phyloP scores from a whole-genome alignment of 1,140 invertebrate species.

The Manduca sexta region DNA sequence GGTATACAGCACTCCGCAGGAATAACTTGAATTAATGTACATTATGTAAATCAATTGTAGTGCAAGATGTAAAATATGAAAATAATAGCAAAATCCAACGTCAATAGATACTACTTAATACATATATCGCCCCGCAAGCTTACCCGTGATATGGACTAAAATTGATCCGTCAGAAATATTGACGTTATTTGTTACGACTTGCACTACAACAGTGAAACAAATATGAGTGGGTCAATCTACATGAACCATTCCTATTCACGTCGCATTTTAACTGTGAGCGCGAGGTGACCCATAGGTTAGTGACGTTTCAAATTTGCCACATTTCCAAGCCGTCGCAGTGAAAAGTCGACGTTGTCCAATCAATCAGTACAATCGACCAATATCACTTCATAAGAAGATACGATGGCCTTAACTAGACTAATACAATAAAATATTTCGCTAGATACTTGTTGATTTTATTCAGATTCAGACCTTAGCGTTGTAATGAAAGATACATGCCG shows the following conservation, averaged over 20 bases:
- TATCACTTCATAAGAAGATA: constrained; percentile 23
- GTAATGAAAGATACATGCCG: too few species aligned
- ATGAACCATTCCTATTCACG: constrained; percentile 1
- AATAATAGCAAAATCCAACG: too few species aligned
- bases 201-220: too few species aligned
- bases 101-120: too few species aligned
- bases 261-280: constrained; percentile 7
- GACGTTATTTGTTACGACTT: too few species aligned
- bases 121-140: too few species aligned
- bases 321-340: too few species aligned
- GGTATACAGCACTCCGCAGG: not conserved
- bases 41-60: not conserved
- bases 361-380: constrained; percentile 19
- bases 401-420: constrained; percentile 10
- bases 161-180: too few species aligned
- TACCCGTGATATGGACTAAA: too few species aligned
- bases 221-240: constrained; percentile 1
- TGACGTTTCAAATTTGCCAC: too few species aligned
- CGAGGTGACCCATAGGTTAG: not conserved
- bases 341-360: constrained; percentile 2
- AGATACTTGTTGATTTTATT: not conserved
- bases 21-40: not conserved
- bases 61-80: too few species aligned
- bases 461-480: not conserved
- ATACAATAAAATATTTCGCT: not conserved